Evolutionary conservation across 2,888 invertebrate species (phyloP), one percentile per base, ranked within the genome.

Genomic region (Rhabditophanes sp.): DNA sequence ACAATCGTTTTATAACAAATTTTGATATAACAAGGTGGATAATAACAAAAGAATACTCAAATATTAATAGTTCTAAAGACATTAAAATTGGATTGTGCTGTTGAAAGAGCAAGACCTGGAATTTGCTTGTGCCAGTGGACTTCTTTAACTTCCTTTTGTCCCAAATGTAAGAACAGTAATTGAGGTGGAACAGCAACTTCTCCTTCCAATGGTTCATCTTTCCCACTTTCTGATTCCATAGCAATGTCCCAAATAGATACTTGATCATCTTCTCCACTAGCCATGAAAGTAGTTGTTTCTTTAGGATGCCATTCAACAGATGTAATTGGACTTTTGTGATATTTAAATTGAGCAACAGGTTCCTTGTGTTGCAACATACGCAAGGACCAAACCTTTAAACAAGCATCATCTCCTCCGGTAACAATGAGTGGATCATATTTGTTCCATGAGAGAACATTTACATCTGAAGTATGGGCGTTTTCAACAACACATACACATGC

Each of bases 381-480:
- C 39, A 96, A 73, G 67, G 96, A 93, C 96, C 96, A 96, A 33
- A 96, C 75, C 65, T 83, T 80, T 19, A 96, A 69, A 34, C 78
- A 75, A 3, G 87, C 88, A 70, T 99, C 96, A 68, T 96, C 96
- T 5, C 93, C 90, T 38, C 96, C 87, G 57, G 84, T 84, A 53
- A 88, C 79, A 56, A 87, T 81, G 3, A 69, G 66, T 2, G 82
- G 80, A 64, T 53, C 46, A 15, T 48, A 44, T 38, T 70, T 75
- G 67, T 93, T 96, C 96, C 96, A 99, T 50, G 81, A 80, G 57
- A 96, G 82, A 1, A 99, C 96, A 72, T 99, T 99, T 2, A 96
- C 76, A 67, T 99, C 96, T 53, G 76, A 76, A 39, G 78, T 73
- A 66, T 96, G 96, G 3, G 88, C 82, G 56, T 80, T 75, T 23